Evolutionary conservation across 2,113 vertebrate genomes (phyloP).

Genomic region (Aphyosemion australe): DNA sequence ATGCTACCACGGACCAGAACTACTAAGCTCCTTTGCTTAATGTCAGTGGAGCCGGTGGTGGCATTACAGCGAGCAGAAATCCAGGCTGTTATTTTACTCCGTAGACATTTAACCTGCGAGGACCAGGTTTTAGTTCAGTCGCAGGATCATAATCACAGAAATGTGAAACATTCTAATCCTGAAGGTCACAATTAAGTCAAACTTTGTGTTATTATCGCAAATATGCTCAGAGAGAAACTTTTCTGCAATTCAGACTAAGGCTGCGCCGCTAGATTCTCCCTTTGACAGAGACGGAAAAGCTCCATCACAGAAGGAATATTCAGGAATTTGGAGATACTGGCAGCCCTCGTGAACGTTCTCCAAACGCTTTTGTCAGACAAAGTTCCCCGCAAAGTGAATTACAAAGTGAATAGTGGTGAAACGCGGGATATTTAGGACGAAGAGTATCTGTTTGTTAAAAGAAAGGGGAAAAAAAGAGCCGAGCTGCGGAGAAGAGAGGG

Average conservation of each 20-base stretch:
- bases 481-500: constrained; percentile 51
- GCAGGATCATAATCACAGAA: constrained; percentile 14
- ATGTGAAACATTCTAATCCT: constrained; percentile 27
- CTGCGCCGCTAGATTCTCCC: constrained; percentile 4
- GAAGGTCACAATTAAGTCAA: constrained; percentile 8
- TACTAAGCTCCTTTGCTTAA: constrained; percentile 67
- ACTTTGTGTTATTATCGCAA: background rate
- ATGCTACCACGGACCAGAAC: constrained; percentile 51
- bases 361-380: constrained; percentile 44
- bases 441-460: constrained; percentile 47
- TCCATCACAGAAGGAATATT: constrained; percentile 11
- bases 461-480: constrained; percentile 21
- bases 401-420: constrained; percentile 32
- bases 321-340: constrained; percentile 19
- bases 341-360: constrained; percentile 18
- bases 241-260: background rate
- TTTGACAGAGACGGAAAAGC: constrained; percentile 23
- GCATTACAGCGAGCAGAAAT: constrained; percentile 42
- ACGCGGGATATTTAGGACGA: constrained; percentile 54
- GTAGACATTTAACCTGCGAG: constrained; percentile 39
- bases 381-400: constrained; percentile 30
- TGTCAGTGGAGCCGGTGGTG: constrained; percentile 24
- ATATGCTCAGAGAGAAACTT: constrained; percentile 5
- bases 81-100: constrained; percentile 7
- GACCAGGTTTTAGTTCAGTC: constrained; percentile 53